Evolutionary conservation across 2,797 vertebrate species (phyloP).

Genomic region (Crenuchus spilurus): DNA sequence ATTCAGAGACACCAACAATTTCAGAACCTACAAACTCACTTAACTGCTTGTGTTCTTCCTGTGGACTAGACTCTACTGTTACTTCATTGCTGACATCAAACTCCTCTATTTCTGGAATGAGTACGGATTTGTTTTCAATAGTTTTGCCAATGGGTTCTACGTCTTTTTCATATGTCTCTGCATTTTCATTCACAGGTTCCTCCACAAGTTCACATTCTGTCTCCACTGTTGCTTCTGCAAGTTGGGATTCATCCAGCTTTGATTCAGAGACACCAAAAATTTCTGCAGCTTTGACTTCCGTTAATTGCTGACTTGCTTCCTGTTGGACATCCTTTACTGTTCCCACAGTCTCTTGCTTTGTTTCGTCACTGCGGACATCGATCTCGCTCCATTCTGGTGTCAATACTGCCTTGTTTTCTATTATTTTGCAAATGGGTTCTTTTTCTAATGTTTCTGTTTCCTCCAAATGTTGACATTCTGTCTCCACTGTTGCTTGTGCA

Average conservation of each 20-base stretch:
- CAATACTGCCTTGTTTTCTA: not conserved
- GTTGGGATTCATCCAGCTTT: not conserved
- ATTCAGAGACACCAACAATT: not conserved
- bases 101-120: conserved; percentile 54
- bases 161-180: conserved; percentile 23
- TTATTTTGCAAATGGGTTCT: not conserved
- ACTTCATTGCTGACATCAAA: too few relatives aligned
- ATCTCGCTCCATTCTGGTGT: conserved; percentile 61
- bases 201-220: not conserved
- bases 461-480: not conserved
- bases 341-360: conserved; percentile 63
- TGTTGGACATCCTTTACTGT: conserved; percentile 35
- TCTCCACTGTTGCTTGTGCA: not conserved
- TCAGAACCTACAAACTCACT: conserved; percentile 42
- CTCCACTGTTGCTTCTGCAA: not conserved
- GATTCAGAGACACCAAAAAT: not conserved
- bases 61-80: conserved; percentile 44
- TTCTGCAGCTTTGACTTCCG: conserved; percentile 42
- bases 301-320: conserved; percentile 61
- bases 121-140: not conserved
- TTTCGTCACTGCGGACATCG: conserved; percentile 50
- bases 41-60: conserved; percentile 60
- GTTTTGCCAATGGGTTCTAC: not conserved
- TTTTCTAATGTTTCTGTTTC: conserved; percentile 6
- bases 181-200: not conserved